phyloP scores from a whole-genome alignment of 92 coral and sea anemone genomes.

The Epizoanthus rinbou region DNA sequence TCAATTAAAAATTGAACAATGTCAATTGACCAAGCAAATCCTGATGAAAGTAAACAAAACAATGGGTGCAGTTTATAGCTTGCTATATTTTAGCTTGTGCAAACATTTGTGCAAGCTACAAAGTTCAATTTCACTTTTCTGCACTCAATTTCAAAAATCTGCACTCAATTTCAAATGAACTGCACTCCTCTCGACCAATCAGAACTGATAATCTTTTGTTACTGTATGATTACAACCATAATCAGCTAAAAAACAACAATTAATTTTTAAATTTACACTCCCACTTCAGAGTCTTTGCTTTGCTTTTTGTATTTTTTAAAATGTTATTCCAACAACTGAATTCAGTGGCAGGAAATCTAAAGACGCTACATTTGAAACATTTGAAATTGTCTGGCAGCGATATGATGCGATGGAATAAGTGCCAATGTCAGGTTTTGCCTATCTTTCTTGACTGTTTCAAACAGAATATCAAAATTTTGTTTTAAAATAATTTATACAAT shows the following conservation, averaged over 20 bases:
- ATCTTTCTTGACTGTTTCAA: slow-evolving; percentile 7
- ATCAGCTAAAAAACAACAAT: not conserved
- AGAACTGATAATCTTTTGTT: too few relatives aligned
- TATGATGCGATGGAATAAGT: not conserved
- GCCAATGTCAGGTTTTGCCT: slow-evolving; percentile 12
- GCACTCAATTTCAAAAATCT: too few relatives aligned
- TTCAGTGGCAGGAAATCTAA: not conserved
- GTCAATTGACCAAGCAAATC: too few relatives aligned
- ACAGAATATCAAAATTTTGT: not conserved
- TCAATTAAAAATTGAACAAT: too few relatives aligned
- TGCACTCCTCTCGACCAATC: too few relatives aligned
- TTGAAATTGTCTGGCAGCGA: too few relatives aligned
- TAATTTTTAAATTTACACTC: not conserved
- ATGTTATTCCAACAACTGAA: slow-evolving; percentile 8
- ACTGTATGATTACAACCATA: not conserved
- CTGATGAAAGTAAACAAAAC: too few relatives aligned
- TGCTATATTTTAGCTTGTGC: not conserved
- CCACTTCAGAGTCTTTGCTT: slow-evolving; percentile 7
- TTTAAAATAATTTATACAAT: not conserved
- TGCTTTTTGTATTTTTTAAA: not conserved
- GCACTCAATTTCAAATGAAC: too few relatives aligned
- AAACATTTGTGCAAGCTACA: too few relatives aligned
- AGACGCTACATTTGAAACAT: too few relatives aligned
- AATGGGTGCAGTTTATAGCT: too few relatives aligned
- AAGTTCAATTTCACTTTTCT: too few relatives aligned